Base-by-base conservation (phyloP, 2,113 vertebrate species). In the Felis chaus region DNA sequence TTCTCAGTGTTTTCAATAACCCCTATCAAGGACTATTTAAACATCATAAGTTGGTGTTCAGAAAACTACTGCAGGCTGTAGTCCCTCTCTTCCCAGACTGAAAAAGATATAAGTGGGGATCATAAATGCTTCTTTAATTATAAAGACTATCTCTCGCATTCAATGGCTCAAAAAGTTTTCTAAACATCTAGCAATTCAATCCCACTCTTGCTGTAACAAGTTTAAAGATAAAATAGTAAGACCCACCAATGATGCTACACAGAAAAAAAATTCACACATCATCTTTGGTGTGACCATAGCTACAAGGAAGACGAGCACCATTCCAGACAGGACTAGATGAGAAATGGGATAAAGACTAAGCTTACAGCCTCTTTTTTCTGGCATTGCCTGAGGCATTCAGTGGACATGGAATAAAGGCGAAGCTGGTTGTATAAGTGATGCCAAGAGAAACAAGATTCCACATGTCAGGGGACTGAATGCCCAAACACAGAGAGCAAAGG, bases 361-460 rank as follows among this genome's bases (percentile, higher is more conserved):
- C 19, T 88, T 53, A 78, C 89, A 69, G 33, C 15, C 45, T 83
- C 87, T 95, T 85, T 78, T 91, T 92, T 74, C 89, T 79, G 81
- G 29, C 65, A 80, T 7, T 90, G 63, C 55, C 83, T 41, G 55
- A 74, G 66, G 80, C 74, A 90, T 15, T 91, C 45, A n/a, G 74
- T 57, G 61, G 80, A 92, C 63, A 29, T 9, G 71, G 53, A 92
- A 94, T 91, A 88, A 91, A 92, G n/a, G n/a, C 57, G 76, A 88
- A 66, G 65, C n/a, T 87, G 50, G 36, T 11, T 89, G 87, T 79
- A 48, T n/a, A 94, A 96, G 48, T 19, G 79, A 97, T 95, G 96
- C 97, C 96, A 97, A 97, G 33, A 95, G 95, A 97, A 98, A 97
- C 94, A 97, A 97, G 94, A 96, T 85, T 97, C 95, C 96, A 97